phyloP scores from a whole-genome alignment of 2,113 vertebrate genomes.

The Urocitellus parryii region DNA sequence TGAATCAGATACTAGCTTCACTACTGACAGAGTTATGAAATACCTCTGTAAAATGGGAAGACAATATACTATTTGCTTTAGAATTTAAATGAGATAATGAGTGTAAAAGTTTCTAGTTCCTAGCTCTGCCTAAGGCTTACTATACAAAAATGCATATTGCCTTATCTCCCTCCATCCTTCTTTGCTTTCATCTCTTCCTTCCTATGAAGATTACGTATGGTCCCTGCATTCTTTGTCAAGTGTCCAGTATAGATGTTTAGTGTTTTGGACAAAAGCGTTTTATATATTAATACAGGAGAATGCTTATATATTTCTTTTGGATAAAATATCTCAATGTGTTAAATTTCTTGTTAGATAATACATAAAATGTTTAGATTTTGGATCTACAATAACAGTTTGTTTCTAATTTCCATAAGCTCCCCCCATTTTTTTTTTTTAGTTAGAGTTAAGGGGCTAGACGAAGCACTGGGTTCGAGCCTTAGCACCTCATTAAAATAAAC shows the following conservation, averaged over 20 bases:
- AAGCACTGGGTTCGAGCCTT: no score
- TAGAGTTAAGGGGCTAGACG: no score
- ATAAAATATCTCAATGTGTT: background rate
- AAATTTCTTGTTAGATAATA: background rate
- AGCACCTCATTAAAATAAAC: no score
- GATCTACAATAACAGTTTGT: background rate
- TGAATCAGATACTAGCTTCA: constrained; percentile 1
- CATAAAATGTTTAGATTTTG: constrained; percentile 37
- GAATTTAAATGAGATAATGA: background rate
- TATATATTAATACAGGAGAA: background rate
- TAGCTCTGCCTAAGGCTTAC: background rate
- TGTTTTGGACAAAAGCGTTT: background rate
- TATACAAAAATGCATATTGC: background rate
- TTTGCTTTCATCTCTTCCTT: background rate
- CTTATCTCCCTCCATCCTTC: background rate
- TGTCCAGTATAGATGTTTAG: background rate
- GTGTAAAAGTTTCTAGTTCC: background rate
- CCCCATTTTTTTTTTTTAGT: background rate
- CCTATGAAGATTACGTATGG: background rate
- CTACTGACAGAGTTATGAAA: constrained; percentile 12
- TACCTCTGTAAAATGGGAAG: background rate
- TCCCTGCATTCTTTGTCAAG: background rate
- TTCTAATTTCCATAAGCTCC: background rate
- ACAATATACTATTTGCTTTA: background rate
- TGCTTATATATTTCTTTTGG: background rate